Evolutionary conservation across 1,140 invertebrate species (phyloP).

Genomic region (Zaprionus ornatus): DNA sequence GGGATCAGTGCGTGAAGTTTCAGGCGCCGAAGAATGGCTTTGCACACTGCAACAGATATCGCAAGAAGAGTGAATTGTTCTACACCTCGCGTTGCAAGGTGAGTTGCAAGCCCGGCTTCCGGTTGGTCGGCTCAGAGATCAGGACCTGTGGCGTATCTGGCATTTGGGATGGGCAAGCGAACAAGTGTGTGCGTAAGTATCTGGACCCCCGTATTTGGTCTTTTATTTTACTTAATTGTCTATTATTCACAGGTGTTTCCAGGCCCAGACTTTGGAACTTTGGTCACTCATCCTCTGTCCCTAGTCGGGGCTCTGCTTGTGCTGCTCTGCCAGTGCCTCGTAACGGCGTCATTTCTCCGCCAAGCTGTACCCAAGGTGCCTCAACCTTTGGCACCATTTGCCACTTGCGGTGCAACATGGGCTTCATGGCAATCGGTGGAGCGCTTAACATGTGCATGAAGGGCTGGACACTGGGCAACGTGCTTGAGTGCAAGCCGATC

Average conservation of each 20-base stretch:
- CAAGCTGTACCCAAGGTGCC: conserved; percentile 83
- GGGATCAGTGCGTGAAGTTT: conserved; percentile 75
- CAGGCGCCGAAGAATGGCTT: conserved; percentile 79
- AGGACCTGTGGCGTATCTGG: conserved; percentile 85
- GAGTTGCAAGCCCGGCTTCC: conserved; percentile 84
- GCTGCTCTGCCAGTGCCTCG: conserved; percentile 78
- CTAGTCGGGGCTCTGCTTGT: conserved; percentile 56
- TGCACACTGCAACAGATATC: conserved; percentile 82
- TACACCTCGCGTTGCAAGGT: conserved; percentile 86
- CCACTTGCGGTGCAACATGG: conserved; percentile 80
- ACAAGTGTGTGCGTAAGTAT: conserved; percentile 85
- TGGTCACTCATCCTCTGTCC: not conserved
- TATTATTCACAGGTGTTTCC: not conserved
- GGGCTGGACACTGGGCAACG: conserved; percentile 60
- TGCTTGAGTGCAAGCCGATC: conserved; percentile 73
- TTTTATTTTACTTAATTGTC: not conserved
- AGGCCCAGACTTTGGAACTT: not conserved
- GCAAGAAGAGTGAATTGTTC: conserved; percentile 68
- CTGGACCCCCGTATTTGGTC: not conserved
- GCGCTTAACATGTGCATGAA: conserved; percentile 56
- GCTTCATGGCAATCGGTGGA: conserved; percentile 68
- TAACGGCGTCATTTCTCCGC: conserved; percentile 84
- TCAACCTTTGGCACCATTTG: conserved; percentile 83
- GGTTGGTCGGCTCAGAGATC: conserved; percentile 84
- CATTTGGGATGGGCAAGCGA: conserved; percentile 85